These are phyloP conservation scores for Protonibea diacanthus DNA, from an alignment of 2,797 vertebrate genomes.

Conservation along the genomic window DNA sequence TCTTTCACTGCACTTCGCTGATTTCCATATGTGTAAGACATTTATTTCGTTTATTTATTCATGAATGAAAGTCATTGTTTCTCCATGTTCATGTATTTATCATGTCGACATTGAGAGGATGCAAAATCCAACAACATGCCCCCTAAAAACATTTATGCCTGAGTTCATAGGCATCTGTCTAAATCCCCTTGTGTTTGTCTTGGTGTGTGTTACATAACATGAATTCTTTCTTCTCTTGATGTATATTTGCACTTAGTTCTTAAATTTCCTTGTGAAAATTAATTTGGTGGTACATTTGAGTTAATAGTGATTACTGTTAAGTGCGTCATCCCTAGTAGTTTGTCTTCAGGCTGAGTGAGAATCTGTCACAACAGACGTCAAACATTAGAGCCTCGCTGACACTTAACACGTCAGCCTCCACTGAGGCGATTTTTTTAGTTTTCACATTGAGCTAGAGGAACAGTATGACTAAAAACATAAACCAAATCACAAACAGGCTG, in stretches of 20 bases:
- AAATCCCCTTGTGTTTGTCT: background rate
- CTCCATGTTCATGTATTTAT: background rate
- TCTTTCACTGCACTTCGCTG: background rate
- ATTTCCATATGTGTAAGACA: background rate
- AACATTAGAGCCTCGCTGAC: too few species aligned
- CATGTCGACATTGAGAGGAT: too few species aligned
- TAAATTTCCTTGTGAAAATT: background rate
- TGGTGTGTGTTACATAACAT: background rate
- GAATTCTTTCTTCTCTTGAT: background rate
- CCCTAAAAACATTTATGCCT: background rate
- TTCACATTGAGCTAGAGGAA: too few species aligned
- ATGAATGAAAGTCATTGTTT: background rate
- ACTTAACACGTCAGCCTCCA: too few species aligned
- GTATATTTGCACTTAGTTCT: too few species aligned
- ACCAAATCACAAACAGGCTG: background rate
- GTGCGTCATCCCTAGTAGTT: too few species aligned
- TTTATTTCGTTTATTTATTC: too few species aligned
- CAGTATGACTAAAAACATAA: too few species aligned
- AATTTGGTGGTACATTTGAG: background rate
- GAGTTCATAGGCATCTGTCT: background rate
- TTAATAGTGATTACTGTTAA: too few species aligned
- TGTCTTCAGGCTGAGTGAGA: background rate
- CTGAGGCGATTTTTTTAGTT: too few species aligned
- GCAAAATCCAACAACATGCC: too few species aligned
- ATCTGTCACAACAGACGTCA: slow-evolving; percentile 5